phyloP scores from a whole-genome alignment of 2,113 vertebrate species.

The Lampris incognitus region DNA sequence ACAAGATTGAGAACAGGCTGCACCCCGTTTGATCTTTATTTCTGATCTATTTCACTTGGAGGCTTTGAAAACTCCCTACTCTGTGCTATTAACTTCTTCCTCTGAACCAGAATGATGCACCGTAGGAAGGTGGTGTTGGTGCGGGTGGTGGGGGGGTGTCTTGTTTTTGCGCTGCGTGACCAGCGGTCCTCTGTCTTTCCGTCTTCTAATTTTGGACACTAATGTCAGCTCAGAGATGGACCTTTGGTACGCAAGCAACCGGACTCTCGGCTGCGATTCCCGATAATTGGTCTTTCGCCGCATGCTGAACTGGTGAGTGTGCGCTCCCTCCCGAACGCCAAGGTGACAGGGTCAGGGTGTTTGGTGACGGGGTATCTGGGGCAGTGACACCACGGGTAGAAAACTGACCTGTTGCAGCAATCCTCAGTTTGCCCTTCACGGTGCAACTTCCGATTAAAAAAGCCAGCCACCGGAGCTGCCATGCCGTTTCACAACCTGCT shows the following conservation, averaged over 20 bases:
- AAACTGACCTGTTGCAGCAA: conserved; percentile 44
- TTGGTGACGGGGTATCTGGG: conserved; percentile 76
- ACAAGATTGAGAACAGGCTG: conserved; percentile 2
- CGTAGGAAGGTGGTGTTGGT: background rate
- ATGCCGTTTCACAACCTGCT: conserved; percentile 8
- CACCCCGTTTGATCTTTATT: background rate
- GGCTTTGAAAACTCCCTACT: background rate
- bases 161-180: conserved; percentile 49
- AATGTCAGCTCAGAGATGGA: conserved; percentile 71
- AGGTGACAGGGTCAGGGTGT: conserved; percentile 74
- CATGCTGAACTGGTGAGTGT: conserved; percentile 49
- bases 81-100: background rate
- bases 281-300: conserved; percentile 76
- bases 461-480: background rate
- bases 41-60: background rate
- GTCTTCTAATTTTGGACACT: conserved; percentile 68
- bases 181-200: conserved; percentile 58
- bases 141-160: background rate
- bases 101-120: background rate
- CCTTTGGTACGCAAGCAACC: conserved; percentile 66
- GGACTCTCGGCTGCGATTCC: conserved; percentile 41
- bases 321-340: conserved; percentile 25
- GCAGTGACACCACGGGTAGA: conserved; percentile 53
- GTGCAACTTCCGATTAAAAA: background rate
- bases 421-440: conserved; percentile 64